Conservation (phyloP, 2,888 invertebrate species). For the Trachelus iudaicus region DNA sequence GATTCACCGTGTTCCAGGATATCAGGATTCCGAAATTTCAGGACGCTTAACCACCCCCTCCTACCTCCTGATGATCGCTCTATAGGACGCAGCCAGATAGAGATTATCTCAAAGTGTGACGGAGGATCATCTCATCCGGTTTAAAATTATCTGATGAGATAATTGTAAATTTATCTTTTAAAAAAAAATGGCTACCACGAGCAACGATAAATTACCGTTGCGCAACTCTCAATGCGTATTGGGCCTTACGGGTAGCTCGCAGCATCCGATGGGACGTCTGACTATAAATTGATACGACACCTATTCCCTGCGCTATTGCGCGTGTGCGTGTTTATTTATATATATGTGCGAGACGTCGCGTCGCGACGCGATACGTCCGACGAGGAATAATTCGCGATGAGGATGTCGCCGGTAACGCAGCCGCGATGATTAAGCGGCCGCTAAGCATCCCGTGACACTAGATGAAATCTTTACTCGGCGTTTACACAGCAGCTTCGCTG, state of each 20-base stretch:
- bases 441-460: not conserved
- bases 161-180: not conserved
- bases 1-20: not conserved
- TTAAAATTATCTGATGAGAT: not conserved
- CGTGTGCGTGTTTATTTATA: not conserved
- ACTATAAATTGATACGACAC: not conserved
- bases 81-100: not conserved
- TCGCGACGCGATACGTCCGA: not conserved
- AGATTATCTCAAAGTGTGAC: not conserved
- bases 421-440: not conserved
- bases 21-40: not conserved
- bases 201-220: not conserved
- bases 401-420: not conserved
- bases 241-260: not conserved
- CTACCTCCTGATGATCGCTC: not conserved
- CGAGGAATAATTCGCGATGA: not conserved
- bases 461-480: slow-evolving; percentile 2
- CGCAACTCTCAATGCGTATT: not conserved
- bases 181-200: not conserved
- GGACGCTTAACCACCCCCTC: not conserved
- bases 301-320: not conserved
- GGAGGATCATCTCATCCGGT: not conserved
- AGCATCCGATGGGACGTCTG: not conserved
- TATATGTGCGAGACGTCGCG: not conserved
- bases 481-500: not conserved